Conservation (phyloP, 2,888 invertebrate species). For the Ochropleura leucogaster region DNA sequence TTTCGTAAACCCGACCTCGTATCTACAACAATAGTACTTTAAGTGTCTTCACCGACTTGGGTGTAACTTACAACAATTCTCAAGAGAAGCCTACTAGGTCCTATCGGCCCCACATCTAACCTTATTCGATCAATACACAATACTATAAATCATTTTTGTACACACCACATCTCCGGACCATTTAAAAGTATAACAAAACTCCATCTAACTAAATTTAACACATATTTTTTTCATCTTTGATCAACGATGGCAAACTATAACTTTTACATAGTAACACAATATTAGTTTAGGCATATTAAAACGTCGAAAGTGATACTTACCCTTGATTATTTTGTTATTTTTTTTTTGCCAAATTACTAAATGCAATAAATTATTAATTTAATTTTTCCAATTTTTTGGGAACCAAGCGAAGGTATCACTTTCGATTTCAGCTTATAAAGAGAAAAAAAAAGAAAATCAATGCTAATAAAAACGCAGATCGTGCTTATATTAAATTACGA, state of each 20-base stretch:
- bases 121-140: slow-evolving; percentile 86
- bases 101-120: slow-evolving; percentile 80
- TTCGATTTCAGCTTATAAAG: slow-evolving; percentile 77
- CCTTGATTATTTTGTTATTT: slow-evolving; percentile 69
- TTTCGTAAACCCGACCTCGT: slow-evolving; percentile 67
- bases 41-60: slow-evolving; percentile 87
- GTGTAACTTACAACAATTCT: slow-evolving; percentile 86
- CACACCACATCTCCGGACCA: slow-evolving; percentile 80
- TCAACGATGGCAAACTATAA: slow-evolving; percentile 90
- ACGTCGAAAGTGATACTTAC: slow-evolving; percentile 75
- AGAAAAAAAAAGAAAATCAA: slow-evolving; percentile 77
- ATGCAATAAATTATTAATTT: slow-evolving; percentile 79
- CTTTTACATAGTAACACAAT: slow-evolving; percentile 88
- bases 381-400: slow-evolving; percentile 71
- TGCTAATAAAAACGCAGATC: slow-evolving; percentile 89
- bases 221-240: slow-evolving; percentile 86
- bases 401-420: slow-evolving; percentile 75
- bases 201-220: slow-evolving; percentile 87
- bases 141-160: slow-evolving; percentile 89
- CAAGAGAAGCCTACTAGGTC: slow-evolving; percentile 82
- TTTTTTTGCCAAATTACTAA: slow-evolving; percentile 69
- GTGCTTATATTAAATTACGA: slow-evolving; percentile 89
- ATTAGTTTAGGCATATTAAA: slow-evolving; percentile 85
- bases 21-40: slow-evolving; percentile 89
- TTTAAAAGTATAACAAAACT: slow-evolving; percentile 88